Evolutionary conservation across 2,888 invertebrate genomes (phyloP).

Genomic region (Entomobrya proxima): DNA sequence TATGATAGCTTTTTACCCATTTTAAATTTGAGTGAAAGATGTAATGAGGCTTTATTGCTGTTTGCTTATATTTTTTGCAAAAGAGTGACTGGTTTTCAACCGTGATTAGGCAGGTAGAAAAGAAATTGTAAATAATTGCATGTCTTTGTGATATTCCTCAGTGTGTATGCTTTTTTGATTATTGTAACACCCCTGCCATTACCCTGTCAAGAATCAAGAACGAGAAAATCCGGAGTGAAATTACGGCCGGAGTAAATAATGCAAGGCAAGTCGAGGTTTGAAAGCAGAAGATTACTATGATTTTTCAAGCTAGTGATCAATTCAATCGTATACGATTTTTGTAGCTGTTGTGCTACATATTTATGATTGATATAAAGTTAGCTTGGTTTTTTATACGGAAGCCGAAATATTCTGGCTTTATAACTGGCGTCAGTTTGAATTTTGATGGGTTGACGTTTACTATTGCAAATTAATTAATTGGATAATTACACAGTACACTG

Average conservation of each 20-base stretch:
- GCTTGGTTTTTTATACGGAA: too few relatives aligned
- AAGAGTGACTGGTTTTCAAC: conserved; percentile 52
- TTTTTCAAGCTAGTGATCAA: too few relatives aligned
- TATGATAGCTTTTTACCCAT: too few relatives aligned
- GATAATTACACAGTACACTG: conserved; percentile 41
- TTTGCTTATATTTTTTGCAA: too few relatives aligned
- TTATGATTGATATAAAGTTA: too few relatives aligned
- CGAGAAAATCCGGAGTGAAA: conserved; percentile 50
- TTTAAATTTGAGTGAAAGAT: too few relatives aligned
- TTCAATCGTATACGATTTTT: too few relatives aligned
- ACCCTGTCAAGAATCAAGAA: conserved; percentile 61
- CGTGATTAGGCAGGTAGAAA: conserved; percentile 24
- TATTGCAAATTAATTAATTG: conserved; percentile 51
- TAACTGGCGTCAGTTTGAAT: too few relatives aligned
- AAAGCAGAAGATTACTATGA: too few relatives aligned
- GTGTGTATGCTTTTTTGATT: background rate
- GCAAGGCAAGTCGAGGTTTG: background rate
- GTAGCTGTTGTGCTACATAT: too few relatives aligned
- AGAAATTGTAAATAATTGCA: background rate
- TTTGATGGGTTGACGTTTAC: conserved; percentile 13
- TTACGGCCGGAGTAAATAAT: background rate
- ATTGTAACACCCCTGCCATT: conserved; percentile 49
- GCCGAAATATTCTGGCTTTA: too few relatives aligned
- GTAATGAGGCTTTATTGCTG: too few relatives aligned
- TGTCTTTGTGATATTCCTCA: background rate